Base-by-base conservation (phyloP, 2,797 vertebrate species). In the Oryzias sinensis region DNA sequence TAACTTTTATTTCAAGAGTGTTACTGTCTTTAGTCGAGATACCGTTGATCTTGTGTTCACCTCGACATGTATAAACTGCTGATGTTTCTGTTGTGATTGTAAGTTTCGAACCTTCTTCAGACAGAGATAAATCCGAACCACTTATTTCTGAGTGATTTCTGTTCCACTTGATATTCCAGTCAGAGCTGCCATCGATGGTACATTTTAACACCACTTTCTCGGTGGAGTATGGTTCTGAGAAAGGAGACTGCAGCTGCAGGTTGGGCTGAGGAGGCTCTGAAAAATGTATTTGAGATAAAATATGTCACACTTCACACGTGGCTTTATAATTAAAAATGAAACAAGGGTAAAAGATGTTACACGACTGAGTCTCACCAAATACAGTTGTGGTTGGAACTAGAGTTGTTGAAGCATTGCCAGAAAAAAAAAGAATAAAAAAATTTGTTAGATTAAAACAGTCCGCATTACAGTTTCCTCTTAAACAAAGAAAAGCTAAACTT, bases 151-250 rank as follows among this genome's bases (percentile, higher is more conserved):
- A 0, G 3, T 5, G 14, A 41, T 66, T 0, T 59, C 1, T 80
- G 59, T 50, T 53, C 85, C 86, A 91, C 43, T 0, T 57, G 70
- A 85, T 65, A 16, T 0, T 70, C 87, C 83, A 88, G 43, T 67
- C 42, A 0, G 62, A 54, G 59, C 52, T 57, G 24, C 0, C 25
- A 13, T 2, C 4, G 63, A 85, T 4, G 0, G 0, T 2, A 64
- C 88, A 91, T 0, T 0, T 29, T 22, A 90, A 46, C 46, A 20
- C 4, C n/a, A 85, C 81, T 55, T 55, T 80, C 52, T 91, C 88
- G 53, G 56, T 43, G 8, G 54, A 47, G 64, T 86, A 91, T 6
- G 84, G 58, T 0, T 86, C 62, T 8, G 1, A 14, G 73, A 59
- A 76, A 0, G 0, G 0, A 8, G 81, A 65, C 16, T 4, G 24